Base-by-base conservation (phyloP, 1,140 invertebrate species). In the Drosophila ironensis region DNA sequence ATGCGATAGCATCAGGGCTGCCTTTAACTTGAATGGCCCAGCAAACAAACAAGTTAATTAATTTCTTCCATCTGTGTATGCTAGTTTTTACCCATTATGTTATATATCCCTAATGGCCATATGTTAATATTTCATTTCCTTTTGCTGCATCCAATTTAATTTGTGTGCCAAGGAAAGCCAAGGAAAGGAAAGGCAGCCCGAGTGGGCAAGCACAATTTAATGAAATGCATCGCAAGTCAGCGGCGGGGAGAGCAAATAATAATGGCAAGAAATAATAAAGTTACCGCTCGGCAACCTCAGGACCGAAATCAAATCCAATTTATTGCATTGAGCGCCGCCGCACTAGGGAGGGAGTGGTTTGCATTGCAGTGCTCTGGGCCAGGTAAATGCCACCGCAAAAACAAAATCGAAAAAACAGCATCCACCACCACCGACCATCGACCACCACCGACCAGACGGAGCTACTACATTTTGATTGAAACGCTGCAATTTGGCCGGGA, bases 381-480 rank as follows among this genome's bases (percentile, higher is more conserved):
- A 78, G 73, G 57, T 73, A 73, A 78, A 84, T 84, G 57, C 54
- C 64, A 54, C 68, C 68, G 35, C 54, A 71, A 67, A 40, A 70
- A 50, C 67, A 76, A 70, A 35, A 76, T 7, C 25, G 6, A 33
- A 33, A 33, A 64, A 66, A 20, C 20, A 57, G 57, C 50, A 17
- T 46, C 46, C 59, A n/a, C n/a, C n/a, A n/a, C n/a, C n/a, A n/a
- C n/a, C n/a, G n/a, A n/a, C n/a, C n/a, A n/a, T n/a, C n/a, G n/a
- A n/a, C n/a, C n/a, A n/a, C n/a, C n/a, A n/a, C n/a, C n/a, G n/a
- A 48, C 48, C 44, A 48, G 59, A 64, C 44, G 68, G 61, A 59
- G 72, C 37, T 72, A n/a, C n/a, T n/a, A 51, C 69, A 71, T 73
- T 84, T 70, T 78, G 80, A 86, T 84, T 73, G 78, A 78, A 84